These are phyloP conservation scores for Turritopsis rubra DNA, from an alignment of 30 jellyfish, hydroid and myxozoan genomes.

Conservation along the genomic window DNA sequence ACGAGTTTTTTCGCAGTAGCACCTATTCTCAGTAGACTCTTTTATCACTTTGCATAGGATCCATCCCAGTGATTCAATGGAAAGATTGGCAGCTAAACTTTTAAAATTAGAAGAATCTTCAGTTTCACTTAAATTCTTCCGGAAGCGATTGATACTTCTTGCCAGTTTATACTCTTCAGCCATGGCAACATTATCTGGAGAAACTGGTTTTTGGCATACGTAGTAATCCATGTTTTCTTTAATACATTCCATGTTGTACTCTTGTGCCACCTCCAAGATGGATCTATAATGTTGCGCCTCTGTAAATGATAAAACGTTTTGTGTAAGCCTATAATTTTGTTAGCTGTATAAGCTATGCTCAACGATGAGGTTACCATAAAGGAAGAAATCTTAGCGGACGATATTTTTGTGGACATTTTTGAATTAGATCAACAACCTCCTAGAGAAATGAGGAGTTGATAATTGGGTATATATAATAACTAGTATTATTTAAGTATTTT, in stretches of 20 bases:
- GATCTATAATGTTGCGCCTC: not conserved
- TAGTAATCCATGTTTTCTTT: not conserved
- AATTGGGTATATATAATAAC: too few species aligned
- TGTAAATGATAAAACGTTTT: not conserved
- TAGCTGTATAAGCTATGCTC: not conserved
- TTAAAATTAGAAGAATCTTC: not conserved
- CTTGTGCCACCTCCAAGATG: not conserved
- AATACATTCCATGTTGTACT: not conserved
- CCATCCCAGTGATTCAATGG: not conserved
- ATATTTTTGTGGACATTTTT: too few species aligned
- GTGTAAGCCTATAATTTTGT: not conserved
- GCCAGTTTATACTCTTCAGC: not conserved
- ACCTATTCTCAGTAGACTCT: not conserved
- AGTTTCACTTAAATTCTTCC: not conserved
- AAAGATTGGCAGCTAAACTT: not conserved
- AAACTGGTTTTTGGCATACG: not conserved
- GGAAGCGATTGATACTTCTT: not conserved
- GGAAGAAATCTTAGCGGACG: too few species aligned
- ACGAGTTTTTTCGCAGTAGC: not conserved
- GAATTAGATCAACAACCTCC: too few species aligned
- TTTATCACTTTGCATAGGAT: not conserved
- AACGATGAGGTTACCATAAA: not conserved
- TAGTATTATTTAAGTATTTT: too few species aligned
- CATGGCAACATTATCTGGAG: not conserved
- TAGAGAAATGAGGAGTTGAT: too few species aligned